Conservation (phyloP, 2,888 invertebrate genomes). For the Melanargia galathea region DNA sequence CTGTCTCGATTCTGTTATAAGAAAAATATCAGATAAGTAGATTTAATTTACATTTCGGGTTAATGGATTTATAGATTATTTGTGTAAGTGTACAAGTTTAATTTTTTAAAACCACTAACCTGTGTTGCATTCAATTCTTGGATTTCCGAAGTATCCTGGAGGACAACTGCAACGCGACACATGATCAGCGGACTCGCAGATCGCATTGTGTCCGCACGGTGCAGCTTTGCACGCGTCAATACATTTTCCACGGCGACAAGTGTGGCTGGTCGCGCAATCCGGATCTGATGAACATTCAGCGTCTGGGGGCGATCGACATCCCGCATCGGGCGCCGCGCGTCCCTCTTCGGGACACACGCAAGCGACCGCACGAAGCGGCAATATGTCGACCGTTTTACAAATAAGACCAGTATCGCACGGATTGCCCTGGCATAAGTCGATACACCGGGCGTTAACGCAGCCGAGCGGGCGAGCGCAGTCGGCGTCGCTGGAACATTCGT, state of each 20-base stretch:
- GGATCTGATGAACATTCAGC: conserved; percentile 87
- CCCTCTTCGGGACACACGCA: conserved; percentile 93
- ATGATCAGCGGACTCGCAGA: conserved; percentile 89
- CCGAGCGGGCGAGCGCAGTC: conserved; percentile 89
- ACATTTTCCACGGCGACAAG: conserved; percentile 89
- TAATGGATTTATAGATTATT: neutral
- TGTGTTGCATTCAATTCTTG: conserved; percentile 88
- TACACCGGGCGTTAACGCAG: conserved; percentile 89
- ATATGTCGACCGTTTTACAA: conserved; percentile 89
- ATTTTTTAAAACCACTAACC: conserved; percentile 60
- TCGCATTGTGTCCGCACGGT: conserved; percentile 91
- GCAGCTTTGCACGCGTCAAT: conserved; percentile 90
- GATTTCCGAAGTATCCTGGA: conserved; percentile 89
- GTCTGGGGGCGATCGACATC: conserved; percentile 84
- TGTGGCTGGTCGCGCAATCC: conserved; percentile 88
- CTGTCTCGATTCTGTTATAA: conserved; percentile 65
- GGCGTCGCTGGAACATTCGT: conserved; percentile 88
- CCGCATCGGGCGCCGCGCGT: conserved; percentile 86
- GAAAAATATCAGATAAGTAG: neutral
- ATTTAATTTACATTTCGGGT: neutral
- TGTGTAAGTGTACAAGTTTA: neutral
- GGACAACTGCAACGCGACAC: conserved; percentile 90
- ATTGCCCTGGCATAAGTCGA: conserved; percentile 89
- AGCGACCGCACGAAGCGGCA: conserved; percentile 91
- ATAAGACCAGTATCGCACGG: conserved; percentile 90